A percentile compares a stretch with the other conserved stretches of the same genome.
Evolutionary conservation across 2,888 invertebrate genomes (phyloP).

Genomic region (Acanthosepion pharaonis): DNA sequence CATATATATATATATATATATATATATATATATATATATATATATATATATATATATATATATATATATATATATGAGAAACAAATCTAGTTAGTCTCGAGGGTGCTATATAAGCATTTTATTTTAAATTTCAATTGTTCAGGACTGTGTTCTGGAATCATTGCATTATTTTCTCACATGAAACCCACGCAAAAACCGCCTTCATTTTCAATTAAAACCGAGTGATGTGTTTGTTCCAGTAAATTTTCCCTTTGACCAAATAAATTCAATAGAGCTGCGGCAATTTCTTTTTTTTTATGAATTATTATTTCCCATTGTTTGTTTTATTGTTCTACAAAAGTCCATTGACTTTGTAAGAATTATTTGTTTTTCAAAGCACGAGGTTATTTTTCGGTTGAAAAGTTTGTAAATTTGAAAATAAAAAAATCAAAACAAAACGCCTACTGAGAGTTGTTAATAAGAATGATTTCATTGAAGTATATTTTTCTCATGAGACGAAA

Average conservation of each 20-base stretch:
- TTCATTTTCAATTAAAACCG: not conserved
- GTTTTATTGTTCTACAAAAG: not conserved
- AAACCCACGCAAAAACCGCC: not conserved
- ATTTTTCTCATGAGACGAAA: not conserved
- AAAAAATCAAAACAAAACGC: not conserved
- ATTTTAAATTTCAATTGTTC: not conserved
- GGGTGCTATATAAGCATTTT: not conserved
- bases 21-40: too few relatives aligned
- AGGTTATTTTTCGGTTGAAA: not conserved
- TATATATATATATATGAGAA: too few relatives aligned
- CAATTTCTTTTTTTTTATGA: not conserved
- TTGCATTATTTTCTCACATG: not conserved
- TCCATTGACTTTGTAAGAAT: not conserved
- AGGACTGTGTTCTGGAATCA: not conserved
- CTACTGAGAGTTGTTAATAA: not conserved
- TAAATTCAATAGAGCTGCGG: not conserved
- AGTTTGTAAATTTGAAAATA: not conserved
- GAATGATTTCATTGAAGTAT: not conserved
- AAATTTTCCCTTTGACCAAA: not conserved
- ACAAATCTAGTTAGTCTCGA: not conserved
- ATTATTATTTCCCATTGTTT: conserved; percentile 33
- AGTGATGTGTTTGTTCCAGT: not conserved
- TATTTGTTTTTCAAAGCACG: not conserved
- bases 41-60: too few relatives aligned
- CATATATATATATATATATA: too few relatives aligned